Conservation (phyloP, 2,888 invertebrate genomes). For the Drosophila sordidapex region DNA sequence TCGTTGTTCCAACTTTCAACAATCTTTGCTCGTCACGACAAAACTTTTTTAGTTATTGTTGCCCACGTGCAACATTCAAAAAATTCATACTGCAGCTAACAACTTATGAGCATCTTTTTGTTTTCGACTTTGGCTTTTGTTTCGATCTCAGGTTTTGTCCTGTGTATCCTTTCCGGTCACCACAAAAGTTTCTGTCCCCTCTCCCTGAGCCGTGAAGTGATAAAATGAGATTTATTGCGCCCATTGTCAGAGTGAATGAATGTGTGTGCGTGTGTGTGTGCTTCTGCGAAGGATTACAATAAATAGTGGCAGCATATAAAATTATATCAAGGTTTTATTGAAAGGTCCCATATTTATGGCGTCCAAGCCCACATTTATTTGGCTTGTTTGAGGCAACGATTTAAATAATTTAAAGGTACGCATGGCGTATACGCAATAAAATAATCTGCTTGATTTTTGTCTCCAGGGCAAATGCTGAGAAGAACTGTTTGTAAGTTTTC, state of each 20-base stretch:
- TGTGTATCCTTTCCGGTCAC: conserved; percentile 11
- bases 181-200: conserved; percentile 44
- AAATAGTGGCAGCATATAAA: conserved; percentile 59
- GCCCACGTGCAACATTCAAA: conserved; percentile 39
- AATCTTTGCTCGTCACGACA: conserved; percentile 1
- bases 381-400: conserved; percentile 18
- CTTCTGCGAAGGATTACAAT: conserved; percentile 35
- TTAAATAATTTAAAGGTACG: conserved; percentile 1
- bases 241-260: conserved; percentile 39
- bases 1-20: conserved; percentile 5
- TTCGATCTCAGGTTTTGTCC: conserved; percentile 33
- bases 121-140: conserved; percentile 28
- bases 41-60: conserved; percentile 27
- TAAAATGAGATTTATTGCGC: conserved; percentile 74
- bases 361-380: conserved; percentile 55
- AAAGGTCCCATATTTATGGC: conserved; percentile 51
- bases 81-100: conserved; percentile 41
- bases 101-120: conserved; percentile 62
- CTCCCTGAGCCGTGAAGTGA: conserved; percentile 68
- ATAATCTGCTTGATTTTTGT: not conserved
- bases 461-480: not conserved
- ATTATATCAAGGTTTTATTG: conserved; percentile 64
- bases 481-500: not conserved
- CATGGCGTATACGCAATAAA: conserved; percentile 28
- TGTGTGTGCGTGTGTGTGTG: conserved; percentile 14